These are phyloP conservation scores for Hydrozoanthus gracilis DNA, from an alignment of 92 coral and sea anemone species.

Conservation along the genomic window DNA sequence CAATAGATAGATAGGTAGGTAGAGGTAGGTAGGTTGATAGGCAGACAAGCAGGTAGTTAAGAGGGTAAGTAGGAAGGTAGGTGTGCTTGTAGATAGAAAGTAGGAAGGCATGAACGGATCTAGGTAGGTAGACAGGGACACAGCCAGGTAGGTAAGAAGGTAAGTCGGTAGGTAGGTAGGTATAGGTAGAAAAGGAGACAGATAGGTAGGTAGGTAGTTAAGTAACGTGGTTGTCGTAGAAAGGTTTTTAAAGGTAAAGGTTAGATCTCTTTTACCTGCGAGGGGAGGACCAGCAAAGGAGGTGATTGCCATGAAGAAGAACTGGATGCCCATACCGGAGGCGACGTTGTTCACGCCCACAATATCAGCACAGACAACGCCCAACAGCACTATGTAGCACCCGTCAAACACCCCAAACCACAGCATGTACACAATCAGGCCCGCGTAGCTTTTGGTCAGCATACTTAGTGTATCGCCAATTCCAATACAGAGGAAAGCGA, in stretches of 20 bases:
- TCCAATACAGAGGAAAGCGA: constrained; percentile 87
- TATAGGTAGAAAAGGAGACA: no score
- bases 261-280: constrained; percentile 68
- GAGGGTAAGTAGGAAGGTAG: no score
- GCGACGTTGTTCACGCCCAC: constrained; percentile 91
- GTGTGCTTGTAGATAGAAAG: no score
- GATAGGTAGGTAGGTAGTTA: no score
- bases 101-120: no score
- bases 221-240: no score
- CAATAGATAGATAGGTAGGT: no score
- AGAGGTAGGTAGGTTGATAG: no score
- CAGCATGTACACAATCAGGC: constrained; percentile 90
- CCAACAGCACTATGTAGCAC: constrained; percentile 87
- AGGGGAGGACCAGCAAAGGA: constrained; percentile 95
- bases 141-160: no score
- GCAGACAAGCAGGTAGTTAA: no score
- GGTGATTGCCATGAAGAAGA: constrained; percentile 94
- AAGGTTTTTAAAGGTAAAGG: not conserved
- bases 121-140: no score
- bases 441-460: constrained; percentile 83
- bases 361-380: constrained; percentile 90
- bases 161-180: no score
- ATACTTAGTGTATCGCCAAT: constrained; percentile 83
- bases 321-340: constrained; percentile 95
- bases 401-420: constrained; percentile 97